These are phyloP conservation scores for Thomomys bottae DNA, from an alignment of 2,113 vertebrate genomes.

Conservation along the genomic window DNA sequence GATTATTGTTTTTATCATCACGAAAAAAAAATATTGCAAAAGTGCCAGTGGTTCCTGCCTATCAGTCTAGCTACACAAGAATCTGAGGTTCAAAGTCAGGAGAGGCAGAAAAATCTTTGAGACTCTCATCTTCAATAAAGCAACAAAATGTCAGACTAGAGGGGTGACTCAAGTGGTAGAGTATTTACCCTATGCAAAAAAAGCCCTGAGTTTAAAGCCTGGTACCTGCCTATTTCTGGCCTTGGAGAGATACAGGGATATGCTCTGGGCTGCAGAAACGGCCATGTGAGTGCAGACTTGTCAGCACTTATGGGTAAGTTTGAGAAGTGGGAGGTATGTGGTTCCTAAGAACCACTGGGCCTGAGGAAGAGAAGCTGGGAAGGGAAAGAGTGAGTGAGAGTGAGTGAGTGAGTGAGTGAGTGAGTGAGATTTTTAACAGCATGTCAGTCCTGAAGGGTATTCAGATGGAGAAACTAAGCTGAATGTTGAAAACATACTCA, in stretches of 20 bases:
- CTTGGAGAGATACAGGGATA: not conserved
- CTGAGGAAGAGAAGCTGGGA: not conserved
- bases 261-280: not conserved
- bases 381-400: not conserved
- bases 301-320: too few species aligned
- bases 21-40: not conserved
- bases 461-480: not conserved
- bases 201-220: too few species aligned
- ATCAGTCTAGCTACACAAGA: too few species aligned
- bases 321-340: too few species aligned
- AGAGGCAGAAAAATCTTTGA: too few species aligned
- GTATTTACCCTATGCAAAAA: too few species aligned
- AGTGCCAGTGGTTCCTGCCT: not conserved
- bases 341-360: not conserved
- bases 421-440: not conserved
- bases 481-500: conserved; percentile 30
- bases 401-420: too few species aligned
- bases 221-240: not conserved
- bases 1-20: not conserved
- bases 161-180: too few species aligned
- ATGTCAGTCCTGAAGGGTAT: not conserved
- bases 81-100: too few species aligned
- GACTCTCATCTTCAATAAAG: too few species aligned
- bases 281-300: not conserved
- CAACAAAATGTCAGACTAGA: too few species aligned